A percentile compares a stretch with the other conserved stretches of the same genome.
These are phyloP conservation scores for Steatocranus sp. DNA, from an alignment of 2,797 vertebrate genomes.

Conservation along the genomic window DNA sequence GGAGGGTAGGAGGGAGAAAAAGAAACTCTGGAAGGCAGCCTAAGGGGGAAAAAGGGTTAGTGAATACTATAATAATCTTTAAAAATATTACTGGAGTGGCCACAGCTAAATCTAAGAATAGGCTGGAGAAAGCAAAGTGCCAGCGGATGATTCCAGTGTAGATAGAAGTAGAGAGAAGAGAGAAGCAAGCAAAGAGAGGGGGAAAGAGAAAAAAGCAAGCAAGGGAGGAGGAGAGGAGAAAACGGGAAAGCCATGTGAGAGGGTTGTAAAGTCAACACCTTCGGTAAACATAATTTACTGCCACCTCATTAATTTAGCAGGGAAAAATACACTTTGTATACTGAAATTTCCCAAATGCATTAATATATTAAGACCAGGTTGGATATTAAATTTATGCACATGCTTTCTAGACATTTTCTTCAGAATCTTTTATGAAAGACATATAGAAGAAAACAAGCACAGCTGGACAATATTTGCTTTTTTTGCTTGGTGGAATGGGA, in stretches of 20 bases:
- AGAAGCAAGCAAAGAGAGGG: not conserved
- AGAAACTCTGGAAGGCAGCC: conserved; percentile 66
- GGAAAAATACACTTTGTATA: not conserved
- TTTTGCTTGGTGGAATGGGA: not conserved
- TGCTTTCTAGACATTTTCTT: not conserved
- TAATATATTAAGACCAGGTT: not conserved
- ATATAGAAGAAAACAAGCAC: not conserved
- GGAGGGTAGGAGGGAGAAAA: conserved; percentile 37
- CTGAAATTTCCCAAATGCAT: not conserved
- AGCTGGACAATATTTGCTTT: not conserved
- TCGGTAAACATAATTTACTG: conserved; percentile 34
- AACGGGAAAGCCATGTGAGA: conserved; percentile 42
- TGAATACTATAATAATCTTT: conserved; percentile 83
- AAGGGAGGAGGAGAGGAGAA: not conserved
- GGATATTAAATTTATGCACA: not conserved
- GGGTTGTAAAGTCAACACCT: conserved; percentile 68
- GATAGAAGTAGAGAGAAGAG: conserved; percentile 28
- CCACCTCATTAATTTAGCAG: conserved; percentile 20
- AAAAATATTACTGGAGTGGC: conserved; percentile 75
- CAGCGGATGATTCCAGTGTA: conserved; percentile 40
- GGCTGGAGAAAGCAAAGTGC: conserved; percentile 48
- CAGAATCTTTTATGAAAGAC: not conserved
- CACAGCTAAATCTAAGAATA: conserved; percentile 75
- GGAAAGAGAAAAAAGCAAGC: not conserved
- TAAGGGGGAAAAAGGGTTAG: conserved; percentile 81